A percentile compares a stretch with the other conserved stretches of the same genome.
These are phyloP conservation scores for Morone saxatilis DNA, from an alignment of 2,113 vertebrate genomes.

Conservation along the genomic window DNA sequence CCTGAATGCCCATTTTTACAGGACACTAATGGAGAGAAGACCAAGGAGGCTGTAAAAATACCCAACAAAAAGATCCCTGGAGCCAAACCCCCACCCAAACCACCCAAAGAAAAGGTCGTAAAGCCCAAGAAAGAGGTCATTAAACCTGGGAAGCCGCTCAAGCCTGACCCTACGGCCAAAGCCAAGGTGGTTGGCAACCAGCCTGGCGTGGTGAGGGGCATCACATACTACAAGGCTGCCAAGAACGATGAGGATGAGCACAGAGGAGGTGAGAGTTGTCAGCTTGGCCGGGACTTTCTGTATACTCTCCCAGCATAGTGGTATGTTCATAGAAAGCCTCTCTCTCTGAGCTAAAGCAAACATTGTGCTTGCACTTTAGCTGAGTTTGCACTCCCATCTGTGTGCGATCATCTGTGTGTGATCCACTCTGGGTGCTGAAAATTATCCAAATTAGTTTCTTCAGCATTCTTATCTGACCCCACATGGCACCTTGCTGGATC, in stretches of 20 bases:
- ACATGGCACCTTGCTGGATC: slow-evolving; percentile 37
- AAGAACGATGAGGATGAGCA: slow-evolving; percentile 77
- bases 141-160: slow-evolving; percentile 67
- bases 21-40: slow-evolving; percentile 85
- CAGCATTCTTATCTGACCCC: slow-evolving; percentile 39
- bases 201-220: slow-evolving; percentile 89
- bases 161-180: slow-evolving; percentile 87
- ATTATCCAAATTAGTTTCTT: slow-evolving; percentile 53
- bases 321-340: slow-evolving; percentile 17
- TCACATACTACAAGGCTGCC: slow-evolving; percentile 96
- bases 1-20: slow-evolving; percentile 70
- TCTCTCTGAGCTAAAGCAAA: slow-evolving; percentile 45
- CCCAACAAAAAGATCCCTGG: slow-evolving; percentile 84
- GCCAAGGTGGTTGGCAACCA: slow-evolving; percentile 85
- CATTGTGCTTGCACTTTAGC: slow-evolving; percentile 30
- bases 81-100: slow-evolving; percentile 78
- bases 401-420: slow-evolving; percentile 54
- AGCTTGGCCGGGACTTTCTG: not conserved
- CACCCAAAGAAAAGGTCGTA: slow-evolving; percentile 88
- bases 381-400: slow-evolving; percentile 45
- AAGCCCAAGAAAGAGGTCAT: slow-evolving; percentile 90
- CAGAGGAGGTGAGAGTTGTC: slow-evolving; percentile 75
- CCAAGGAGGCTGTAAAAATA: slow-evolving; percentile 83
- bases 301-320: not conserved
- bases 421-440: slow-evolving; percentile 58